A percentile compares a stretch with the other conserved stretches of the same genome.
Conservation (phyloP, 2,888 invertebrate genomes). For the Salpingus planirostris region DNA sequence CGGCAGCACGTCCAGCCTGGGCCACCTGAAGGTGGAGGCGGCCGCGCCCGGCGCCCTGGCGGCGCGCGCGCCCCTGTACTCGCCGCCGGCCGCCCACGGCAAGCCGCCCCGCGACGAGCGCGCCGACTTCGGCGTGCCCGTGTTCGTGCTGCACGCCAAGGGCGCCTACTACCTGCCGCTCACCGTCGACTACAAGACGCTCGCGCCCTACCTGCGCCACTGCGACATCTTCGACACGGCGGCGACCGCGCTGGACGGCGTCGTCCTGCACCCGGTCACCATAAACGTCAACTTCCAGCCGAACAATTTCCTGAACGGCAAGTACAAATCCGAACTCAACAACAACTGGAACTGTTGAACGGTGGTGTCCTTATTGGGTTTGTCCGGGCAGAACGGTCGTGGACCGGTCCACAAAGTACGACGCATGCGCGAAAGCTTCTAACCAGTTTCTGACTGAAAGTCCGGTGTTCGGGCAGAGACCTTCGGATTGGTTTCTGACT, state of each 20-base stretch:
- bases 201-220: conserved; percentile 60
- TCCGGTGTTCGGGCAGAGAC: too few species aligned
- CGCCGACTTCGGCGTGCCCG: conserved; percentile 58
- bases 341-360: conserved; percentile 11
- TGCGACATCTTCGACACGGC: conserved; percentile 51
- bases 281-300: conserved; percentile 74
- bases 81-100: conserved; percentile 11
- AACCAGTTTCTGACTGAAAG: too few species aligned
- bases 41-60: conserved; percentile 18
- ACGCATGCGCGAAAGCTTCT: too few species aligned
- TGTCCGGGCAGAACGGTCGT: too few species aligned
- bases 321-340: conserved; percentile 22
- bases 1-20: conserved; percentile 27
- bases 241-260: conserved; percentile 45
- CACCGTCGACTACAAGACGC: conserved; percentile 64
- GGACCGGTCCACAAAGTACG: too few species aligned
- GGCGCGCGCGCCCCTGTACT: conserved; percentile 18
- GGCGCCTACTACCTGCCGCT: conserved; percentile 85
- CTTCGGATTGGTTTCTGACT: too few species aligned
- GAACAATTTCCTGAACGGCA: conserved; percentile 16
- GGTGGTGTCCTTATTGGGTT: conserved; percentile 5
- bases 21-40: conserved; percentile 20
- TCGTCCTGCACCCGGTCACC: conserved; percentile 75
- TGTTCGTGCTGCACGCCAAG: conserved; percentile 83
- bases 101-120: conserved; percentile 19